Evolutionary conservation across 2,113 vertebrate genomes (phyloP), one percentile per base, ranked within the genome.

Genomic region (Oophaga pumilio): DNA sequence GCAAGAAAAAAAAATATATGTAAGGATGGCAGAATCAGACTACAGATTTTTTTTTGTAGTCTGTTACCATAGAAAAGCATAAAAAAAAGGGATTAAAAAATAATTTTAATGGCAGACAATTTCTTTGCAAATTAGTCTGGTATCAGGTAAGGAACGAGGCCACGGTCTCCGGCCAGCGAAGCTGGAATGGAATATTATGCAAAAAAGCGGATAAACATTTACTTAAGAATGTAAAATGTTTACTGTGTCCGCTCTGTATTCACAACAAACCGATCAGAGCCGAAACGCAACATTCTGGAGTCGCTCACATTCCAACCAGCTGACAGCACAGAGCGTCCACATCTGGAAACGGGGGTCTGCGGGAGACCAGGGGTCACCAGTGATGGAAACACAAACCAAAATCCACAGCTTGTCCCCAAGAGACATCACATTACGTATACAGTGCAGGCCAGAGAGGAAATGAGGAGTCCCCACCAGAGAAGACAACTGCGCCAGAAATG

Each of bases 181-280:
- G 9, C 9, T 43, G 56, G 26, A 43, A 80, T 62, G 26, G 24
- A 62, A 80, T 62, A 28, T 60, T 33, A 80, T 28, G 11, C 26
- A 60, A 15, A 17, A 80, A 33, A 80, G 15, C 7, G 43, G 56
- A 80, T 43, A 80, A 80, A 80, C 28, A 80, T 80, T 80, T 80
- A 80, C 26, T 80, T 80, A 43, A 80, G 56, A 80, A 60, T 80
- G 71, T 80, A 33, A 80, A 60, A 80, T 80, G 28, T 80, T 80
- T 80, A 80, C 57, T 62, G 78, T 24, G 10, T 28, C 24, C 24
- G 53, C 9, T 80, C 26, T 60, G 6, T 24, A 10, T 20, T 33
- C 78, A 80, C 78, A 20, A 60, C 26, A 74, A 80, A 60, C 49
- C 26, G 18, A 57, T 28, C 56, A 80, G 56, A 60, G 78, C 56